Evolutionary conservation across 2,888 invertebrate species (phyloP).

Genomic region (Athripsodes cinereus): DNA sequence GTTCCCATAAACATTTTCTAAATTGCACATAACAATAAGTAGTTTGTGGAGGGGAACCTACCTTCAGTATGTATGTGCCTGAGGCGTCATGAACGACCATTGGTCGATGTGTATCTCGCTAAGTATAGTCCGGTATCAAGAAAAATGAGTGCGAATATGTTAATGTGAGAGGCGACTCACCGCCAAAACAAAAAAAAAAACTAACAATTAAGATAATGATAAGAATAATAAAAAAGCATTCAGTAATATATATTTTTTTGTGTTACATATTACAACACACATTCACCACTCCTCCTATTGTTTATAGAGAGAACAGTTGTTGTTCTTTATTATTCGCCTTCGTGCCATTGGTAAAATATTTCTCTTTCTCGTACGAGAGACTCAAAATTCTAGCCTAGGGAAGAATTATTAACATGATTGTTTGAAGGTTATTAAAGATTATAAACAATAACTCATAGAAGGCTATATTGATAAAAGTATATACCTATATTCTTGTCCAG

Average conservation of each 20-base stretch:
- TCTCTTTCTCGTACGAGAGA: not conserved
- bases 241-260: constrained; percentile 6
- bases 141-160: constrained; percentile 27
- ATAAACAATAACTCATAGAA: not conserved
- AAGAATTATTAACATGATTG: not conserved
- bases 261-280: not conserved
- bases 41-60: not conserved
- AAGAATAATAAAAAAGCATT: constrained; percentile 25
- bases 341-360: not conserved
- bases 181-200: constrained; percentile 26
- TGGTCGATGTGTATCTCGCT: constrained; percentile 23
- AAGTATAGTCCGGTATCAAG: constrained; percentile 24
- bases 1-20: constrained; percentile 9
- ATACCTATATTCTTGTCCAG: too few species aligned
- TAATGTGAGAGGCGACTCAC: constrained; percentile 22
- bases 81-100: constrained; percentile 1
- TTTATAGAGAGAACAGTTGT: constrained; percentile 5
- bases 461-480: too few species aligned
- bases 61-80: not conserved
- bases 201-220: constrained; percentile 27
- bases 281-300: constrained; percentile 14
- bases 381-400: not conserved
- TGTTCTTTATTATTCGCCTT: not conserved
- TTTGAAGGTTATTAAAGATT: not conserved
- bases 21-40: constrained; percentile 5